Percentiles rank a stretch among this genome's conserved stretches.
These are phyloP conservation scores for Sebastiscus tertius DNA, from an alignment of 2,797 vertebrate species.

Conservation along the genomic window DNA sequence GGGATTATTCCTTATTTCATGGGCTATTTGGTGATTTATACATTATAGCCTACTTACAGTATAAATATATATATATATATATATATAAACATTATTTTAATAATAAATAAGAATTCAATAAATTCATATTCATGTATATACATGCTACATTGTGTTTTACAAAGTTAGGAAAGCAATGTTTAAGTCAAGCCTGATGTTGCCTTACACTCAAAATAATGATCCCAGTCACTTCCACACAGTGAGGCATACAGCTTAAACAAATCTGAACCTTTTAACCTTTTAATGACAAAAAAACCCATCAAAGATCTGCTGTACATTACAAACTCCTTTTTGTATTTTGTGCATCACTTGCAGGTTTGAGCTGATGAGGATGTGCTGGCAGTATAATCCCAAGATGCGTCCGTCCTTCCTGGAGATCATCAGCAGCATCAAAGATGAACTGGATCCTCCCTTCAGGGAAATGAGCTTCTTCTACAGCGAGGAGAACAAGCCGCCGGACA, in stretches of 20 bases:
- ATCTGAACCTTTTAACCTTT: background rate
- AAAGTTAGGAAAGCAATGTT: too few species aligned
- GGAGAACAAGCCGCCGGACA: constrained; percentile 96
- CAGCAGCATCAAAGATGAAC: constrained; percentile 93
- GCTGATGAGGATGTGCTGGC: constrained; percentile 99
- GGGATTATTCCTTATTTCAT: too few species aligned
- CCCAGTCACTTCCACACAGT: too few species aligned
- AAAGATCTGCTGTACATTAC: background rate
- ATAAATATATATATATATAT: too few species aligned
- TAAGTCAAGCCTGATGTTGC: too few species aligned
- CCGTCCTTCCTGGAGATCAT: constrained; percentile 98
- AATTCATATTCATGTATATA: too few species aligned
- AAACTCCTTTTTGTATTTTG: background rate
- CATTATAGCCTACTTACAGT: too few species aligned
- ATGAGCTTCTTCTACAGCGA: constrained; percentile 99
- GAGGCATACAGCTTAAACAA: background rate
- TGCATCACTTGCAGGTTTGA: constrained; percentile 86
- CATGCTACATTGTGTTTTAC: too few species aligned
- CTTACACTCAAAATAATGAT: too few species aligned
- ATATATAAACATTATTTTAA: too few species aligned
- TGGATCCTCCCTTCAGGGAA: constrained; percentile 93
- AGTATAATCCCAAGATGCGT: constrained; percentile 98
- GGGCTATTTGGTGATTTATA: too few species aligned
- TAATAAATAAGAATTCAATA: too few species aligned
- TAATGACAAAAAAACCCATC: background rate